These are phyloP conservation scores for Magallana ariakensis DNA, from an alignment of 1,140 invertebrate species.

Conservation along the genomic window DNA sequence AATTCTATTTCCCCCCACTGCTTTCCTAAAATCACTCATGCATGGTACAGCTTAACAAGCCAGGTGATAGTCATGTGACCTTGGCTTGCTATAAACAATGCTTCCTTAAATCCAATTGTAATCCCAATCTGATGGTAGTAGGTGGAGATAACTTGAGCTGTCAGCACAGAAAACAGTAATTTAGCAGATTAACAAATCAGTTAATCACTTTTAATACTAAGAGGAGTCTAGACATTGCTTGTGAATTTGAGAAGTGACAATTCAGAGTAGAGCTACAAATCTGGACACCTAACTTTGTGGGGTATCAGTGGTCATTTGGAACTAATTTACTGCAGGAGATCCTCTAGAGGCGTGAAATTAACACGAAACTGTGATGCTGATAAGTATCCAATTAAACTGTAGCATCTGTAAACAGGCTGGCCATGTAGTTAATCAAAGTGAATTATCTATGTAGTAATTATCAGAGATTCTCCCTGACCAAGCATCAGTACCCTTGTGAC, in stretches of 20 bases:
- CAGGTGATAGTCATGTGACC: constrained; percentile 35
- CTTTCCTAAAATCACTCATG: constrained; percentile 19
- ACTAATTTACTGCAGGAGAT: constrained; percentile 7
- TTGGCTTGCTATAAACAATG: constrained; percentile 25
- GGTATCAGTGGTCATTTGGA: constrained; percentile 4
- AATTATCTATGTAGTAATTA: constrained; percentile 25
- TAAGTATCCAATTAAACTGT: constrained; percentile 26
- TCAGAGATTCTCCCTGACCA: constrained; percentile 3
- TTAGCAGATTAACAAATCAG: neutral
- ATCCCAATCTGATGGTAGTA: constrained; percentile 11
- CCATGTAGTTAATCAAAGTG: constrained; percentile 20
- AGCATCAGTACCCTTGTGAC: neutral
- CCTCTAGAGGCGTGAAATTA: neutral
- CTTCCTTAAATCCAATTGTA: constrained; percentile 10
- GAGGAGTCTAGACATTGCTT: constrained; percentile 3
- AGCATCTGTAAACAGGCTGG: neutral
- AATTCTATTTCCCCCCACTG: constrained; percentile 12
- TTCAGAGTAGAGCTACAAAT: neutral
- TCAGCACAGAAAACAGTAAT: constrained; percentile 6
- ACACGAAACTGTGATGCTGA: constrained; percentile 6
- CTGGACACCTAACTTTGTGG: neutral
- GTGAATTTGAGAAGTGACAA: neutral
- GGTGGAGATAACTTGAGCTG: constrained; percentile 25
- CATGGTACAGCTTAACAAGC: neutral
- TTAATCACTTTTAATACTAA: constrained; percentile 25